A percentile compares a stretch with the other conserved stretches of the same genome.
phyloP scores from a whole-genome alignment of 2,113 vertebrate genomes.

The Pipra filicauda region DNA sequence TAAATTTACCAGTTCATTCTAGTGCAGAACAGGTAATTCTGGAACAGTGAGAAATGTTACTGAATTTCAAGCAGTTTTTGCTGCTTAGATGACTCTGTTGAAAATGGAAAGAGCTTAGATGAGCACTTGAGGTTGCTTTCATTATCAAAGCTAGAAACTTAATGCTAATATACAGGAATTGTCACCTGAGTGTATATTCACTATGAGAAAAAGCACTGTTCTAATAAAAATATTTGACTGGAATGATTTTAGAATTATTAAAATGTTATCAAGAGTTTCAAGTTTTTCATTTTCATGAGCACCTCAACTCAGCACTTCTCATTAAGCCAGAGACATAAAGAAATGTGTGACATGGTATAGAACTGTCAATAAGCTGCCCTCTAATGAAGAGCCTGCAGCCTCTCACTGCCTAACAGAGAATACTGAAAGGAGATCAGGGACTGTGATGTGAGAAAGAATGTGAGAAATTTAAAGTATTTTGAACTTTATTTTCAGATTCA shows the following conservation, averaged over 20 bases:
- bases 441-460: rapidly evolving
- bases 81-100: constrained; percentile 72
- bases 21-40: constrained; percentile 83
- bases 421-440: background rate
- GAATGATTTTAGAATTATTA: background rate
- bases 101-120: constrained; percentile 74
- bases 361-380: background rate
- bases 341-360: background rate
- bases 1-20: constrained; percentile 83
- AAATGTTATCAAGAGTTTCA: background rate
- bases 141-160: constrained; percentile 67
- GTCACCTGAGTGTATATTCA: background rate
- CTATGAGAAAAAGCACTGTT: background rate
- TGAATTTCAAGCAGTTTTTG: constrained; percentile 82
- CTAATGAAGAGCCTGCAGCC: background rate
- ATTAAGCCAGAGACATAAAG: background rate
- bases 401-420: background rate
- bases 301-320: background rate
- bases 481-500: background rate
- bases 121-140: constrained; percentile 65
- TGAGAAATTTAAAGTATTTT: background rate
- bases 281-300: background rate
- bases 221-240: background rate
- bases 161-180: constrained; percentile 48
- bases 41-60: constrained; percentile 78